Conservation (phyloP, 2,113 vertebrate species). For the Vimba vimba region DNA sequence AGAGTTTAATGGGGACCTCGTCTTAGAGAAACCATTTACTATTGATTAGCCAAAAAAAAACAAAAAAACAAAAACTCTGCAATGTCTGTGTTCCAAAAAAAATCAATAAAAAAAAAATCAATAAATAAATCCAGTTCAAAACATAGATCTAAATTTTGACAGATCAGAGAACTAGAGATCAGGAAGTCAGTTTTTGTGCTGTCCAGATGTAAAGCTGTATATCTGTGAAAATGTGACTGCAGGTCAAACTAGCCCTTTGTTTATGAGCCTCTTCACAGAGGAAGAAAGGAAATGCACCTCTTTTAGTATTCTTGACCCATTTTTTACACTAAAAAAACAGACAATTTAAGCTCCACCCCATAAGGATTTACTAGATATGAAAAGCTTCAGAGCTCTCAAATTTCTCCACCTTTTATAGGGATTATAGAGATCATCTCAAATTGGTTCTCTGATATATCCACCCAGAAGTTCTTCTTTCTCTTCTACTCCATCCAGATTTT, state of each 20-base stretch:
- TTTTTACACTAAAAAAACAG: not conserved
- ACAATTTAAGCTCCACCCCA: not conserved
- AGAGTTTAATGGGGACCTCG: not conserved
- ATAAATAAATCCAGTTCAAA: not conserved
- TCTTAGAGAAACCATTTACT: not conserved
- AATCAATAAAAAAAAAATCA: not conserved
- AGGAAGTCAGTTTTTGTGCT: not conserved
- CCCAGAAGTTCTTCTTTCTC: not conserved
- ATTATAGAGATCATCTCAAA: not conserved
- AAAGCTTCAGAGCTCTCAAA: conserved; percentile 4
- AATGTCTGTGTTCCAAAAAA: not conserved
- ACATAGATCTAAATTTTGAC: not conserved
- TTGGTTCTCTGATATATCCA: not conserved
- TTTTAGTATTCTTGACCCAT: not conserved
- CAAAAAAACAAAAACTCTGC: no score
- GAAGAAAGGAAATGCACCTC: not conserved
- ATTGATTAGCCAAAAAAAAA: not conserved
- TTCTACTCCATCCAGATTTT: not conserved
- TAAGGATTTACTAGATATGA: not conserved
- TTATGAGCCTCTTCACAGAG: not conserved
- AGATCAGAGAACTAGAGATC: not conserved
- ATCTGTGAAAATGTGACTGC: not conserved
- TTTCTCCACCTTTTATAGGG: not conserved
- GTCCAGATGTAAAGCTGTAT: not conserved
- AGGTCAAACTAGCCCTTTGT: not conserved